Evolutionary conservation across 2,888 invertebrate genomes (phyloP), one percentile per base, ranked within the genome.

Genomic region (Tanytarsus gracilentus): DNA sequence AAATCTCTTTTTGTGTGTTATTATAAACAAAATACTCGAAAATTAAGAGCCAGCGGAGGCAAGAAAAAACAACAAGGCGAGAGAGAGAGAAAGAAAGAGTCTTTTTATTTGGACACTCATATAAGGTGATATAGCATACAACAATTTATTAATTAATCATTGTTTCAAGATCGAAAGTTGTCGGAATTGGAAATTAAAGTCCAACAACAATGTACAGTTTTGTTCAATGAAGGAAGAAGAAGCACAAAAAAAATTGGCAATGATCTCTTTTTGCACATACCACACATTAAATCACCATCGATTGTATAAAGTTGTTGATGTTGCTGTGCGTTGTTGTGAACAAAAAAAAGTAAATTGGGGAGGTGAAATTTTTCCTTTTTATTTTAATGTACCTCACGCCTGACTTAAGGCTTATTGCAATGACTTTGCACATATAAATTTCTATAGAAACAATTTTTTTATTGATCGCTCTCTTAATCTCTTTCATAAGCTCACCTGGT

Each of bases 111-210:
- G n/a, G 6, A 30, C 7, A 6, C 30, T 30, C 49, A 14, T 21
- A 29, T 18, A 36, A 53, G 53, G 53, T 36, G 36, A 53, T 36
- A 39, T 21, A 33, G 53, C n/a, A 53, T 53, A 53, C 53, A 36
- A 53, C 53, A 53, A 53, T 53, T 53, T 53, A 53, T 53, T 53
- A 53, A 53, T 53, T 53, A 53, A 53, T 53, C 36, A 51, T 51
- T 51, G 51, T 51, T 51, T 16, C 29, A 16, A 36, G 25, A 30
- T 51, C 30, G 51, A 51, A 51, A 51, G 51, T 51, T 16, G 36
- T 36, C n/a, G 36, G 29, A 51, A 29, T 30, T 16, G 21, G n/a
- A n/a, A n/a, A n/a, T n/a, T n/a, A n/a, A n/a, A n/a, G n/a, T n/a
- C n/a, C n/a, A n/a, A n/a, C n/a, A n/a, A n/a, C n/a, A n/a, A n/a